These are phyloP conservation scores for Malurus elegans DNA, from an alignment of 2,113 vertebrate species.

Conservation along the genomic window DNA sequence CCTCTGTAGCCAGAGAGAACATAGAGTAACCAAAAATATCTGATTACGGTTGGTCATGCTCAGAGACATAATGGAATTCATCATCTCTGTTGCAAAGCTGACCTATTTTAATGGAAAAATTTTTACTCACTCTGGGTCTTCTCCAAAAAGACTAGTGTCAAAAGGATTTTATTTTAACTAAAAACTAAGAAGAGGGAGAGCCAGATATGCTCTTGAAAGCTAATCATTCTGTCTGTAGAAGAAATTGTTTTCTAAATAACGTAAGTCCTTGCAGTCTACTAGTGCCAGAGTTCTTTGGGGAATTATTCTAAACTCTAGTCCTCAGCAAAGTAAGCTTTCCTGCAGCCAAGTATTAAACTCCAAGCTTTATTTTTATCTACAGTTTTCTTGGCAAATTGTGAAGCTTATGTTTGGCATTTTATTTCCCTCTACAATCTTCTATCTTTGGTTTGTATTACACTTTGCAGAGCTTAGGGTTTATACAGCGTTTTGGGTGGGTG, in stretches of 20 bases:
- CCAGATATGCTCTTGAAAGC: neutral
- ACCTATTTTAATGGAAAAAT: neutral
- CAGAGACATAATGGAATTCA: neutral
- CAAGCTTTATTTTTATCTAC: slow-evolving; percentile 61
- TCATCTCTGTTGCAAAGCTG: neutral
- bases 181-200: neutral
- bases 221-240: neutral
- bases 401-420: slow-evolving; percentile 30
- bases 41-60: neutral
- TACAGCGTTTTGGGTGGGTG: neutral
- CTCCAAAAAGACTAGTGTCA: neutral
- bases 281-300: neutral
- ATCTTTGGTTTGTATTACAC: slow-evolving; percentile 25
- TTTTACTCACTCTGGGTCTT: neutral
- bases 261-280: neutral
- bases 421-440: slow-evolving; percentile 13
- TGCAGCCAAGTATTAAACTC: slow-evolving; percentile 37
- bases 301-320: slow-evolving; percentile 39
- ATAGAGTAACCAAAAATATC: neutral
- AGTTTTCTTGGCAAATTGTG: slow-evolving; percentile 44
- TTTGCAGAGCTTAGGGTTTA: slow-evolving; percentile 19
- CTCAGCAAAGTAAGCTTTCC: slow-evolving; percentile 36
- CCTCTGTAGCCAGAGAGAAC: neutral
- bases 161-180: neutral
- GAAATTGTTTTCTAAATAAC: slow-evolving; percentile 35